Evolutionary conservation across 2,113 vertebrate genomes (phyloP).

Genomic region (Athene cunicularia): DNA sequence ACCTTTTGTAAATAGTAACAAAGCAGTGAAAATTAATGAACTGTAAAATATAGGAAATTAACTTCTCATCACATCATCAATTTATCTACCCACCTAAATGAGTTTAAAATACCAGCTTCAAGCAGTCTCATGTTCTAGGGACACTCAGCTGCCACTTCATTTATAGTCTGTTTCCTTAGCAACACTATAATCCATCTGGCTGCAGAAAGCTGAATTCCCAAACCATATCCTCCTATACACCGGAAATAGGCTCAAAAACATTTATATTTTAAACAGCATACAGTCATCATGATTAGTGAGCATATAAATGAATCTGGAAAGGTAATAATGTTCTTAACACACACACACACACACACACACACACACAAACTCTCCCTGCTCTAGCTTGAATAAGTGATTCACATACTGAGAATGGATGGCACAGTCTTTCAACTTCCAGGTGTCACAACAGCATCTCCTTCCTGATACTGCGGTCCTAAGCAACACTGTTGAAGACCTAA

Average conservation of each 20-base stretch:
- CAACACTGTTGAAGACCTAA: background rate
- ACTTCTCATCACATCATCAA: slow-evolving; percentile 26
- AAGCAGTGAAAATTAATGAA: slow-evolving; percentile 42
- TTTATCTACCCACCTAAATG: slow-evolving; percentile 42
- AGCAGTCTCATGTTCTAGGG: slow-evolving; percentile 64
- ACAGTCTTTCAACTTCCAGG: background rate
- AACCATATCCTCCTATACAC: slow-evolving; percentile 55
- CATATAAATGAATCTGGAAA: background rate
- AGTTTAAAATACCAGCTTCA: slow-evolving; percentile 64
- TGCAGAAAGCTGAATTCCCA: slow-evolving; percentile 65
- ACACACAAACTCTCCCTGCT: background rate
- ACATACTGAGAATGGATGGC: background rate
- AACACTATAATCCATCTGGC: slow-evolving; percentile 70
- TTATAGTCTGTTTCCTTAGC: slow-evolving; percentile 72
- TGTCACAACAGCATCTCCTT: background rate
- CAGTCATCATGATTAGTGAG: slow-evolving; percentile 27
- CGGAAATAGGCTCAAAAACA: slow-evolving; percentile 42
- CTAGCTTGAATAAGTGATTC: background rate
- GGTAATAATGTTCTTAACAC: slow-evolving; percentile 7
- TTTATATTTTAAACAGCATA: slow-evolving; percentile 60
- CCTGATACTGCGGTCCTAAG: background rate
- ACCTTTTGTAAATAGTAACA: slow-evolving; percentile 33
- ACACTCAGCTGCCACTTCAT: slow-evolving; percentile 65
- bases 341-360: background rate
- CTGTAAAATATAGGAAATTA: slow-evolving; percentile 47